Conservation (phyloP, 2,888 invertebrate species). For the Atrina japonica region DNA sequence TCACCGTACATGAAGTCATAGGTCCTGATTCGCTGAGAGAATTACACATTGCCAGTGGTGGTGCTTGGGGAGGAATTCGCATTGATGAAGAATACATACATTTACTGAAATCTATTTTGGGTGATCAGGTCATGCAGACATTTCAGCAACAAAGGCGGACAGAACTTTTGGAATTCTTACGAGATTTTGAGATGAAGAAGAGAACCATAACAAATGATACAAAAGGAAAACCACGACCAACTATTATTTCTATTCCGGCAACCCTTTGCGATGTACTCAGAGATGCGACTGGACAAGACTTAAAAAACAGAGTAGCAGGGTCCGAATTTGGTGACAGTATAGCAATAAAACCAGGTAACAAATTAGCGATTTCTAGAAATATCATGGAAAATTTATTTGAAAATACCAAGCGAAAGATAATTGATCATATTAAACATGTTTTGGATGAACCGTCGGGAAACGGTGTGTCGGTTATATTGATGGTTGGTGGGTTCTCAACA, state of each 20-base stretch:
- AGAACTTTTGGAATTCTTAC: conserved; percentile 29
- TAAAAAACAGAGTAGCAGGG: conserved; percentile 1
- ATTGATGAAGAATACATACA: conserved; percentile 20
- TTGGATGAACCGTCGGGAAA: conserved; percentile 2
- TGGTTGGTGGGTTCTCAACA: conserved; percentile 38
- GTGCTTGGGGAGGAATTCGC: conserved; percentile 31
- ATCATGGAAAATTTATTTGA: conserved; percentile 17
- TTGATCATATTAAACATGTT: conserved; percentile 14
- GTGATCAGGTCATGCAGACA: not conserved
- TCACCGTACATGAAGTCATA: conserved; percentile 28
- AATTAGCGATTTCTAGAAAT: conserved; percentile 19
- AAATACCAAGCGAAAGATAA: conserved; percentile 9
- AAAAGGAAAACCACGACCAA: conserved; percentile 1
- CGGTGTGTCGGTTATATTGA: conserved; percentile 20
- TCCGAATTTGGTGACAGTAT: conserved; percentile 13
- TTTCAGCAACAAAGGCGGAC: conserved; percentile 18
- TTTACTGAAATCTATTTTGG: conserved; percentile 20
- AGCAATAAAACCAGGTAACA: conserved; percentile 24
- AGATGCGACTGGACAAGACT: conserved; percentile 2
- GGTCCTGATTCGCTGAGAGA: conserved; percentile 15
- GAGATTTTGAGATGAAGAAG: conserved; percentile 35
- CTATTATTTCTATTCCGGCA: conserved; percentile 13
- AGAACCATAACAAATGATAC: conserved; percentile 14
- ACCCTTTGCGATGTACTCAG: not conserved
- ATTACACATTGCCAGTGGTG: conserved; percentile 23